Base-by-base conservation (phyloP, 2,797 vertebrate species). In the Poecile montanus region DNA sequence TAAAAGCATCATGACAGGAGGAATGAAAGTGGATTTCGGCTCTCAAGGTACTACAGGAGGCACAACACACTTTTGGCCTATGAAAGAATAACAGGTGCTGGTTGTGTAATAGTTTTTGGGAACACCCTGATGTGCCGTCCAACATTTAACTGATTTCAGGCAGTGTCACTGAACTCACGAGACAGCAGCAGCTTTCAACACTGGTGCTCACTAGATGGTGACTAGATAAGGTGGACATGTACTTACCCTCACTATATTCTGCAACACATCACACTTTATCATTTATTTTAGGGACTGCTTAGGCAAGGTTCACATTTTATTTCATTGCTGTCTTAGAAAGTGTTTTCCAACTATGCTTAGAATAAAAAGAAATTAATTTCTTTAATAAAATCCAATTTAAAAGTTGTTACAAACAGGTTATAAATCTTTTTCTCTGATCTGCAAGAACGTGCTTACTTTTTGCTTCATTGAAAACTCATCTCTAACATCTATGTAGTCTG, bases 281-380 rank as follows among this genome's bases (percentile, higher is more conserved):
- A 70, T 79, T 91, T 82, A 77, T 70, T 97, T 96, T 91, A 94
- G 81, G 45, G 51, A 92, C 82, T 90, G 77, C 73, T 92, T 94
- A 89, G 84, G 81, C 53, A 94, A 91, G 11, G 45, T 78, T 94
- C 87, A 74, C 38, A 76, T 96, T 91, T 96, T 94, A 84, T 95
- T 93, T 91, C 72, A 83, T 27, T 61, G 56, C 86, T 58, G 57
- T 96, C 57, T 70, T 56, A 67, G 14, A 32, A 58, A 38, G 68
- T 5, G 9, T 53, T 83, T 85, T 63, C 65, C 47, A 78, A 10
- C 38, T 71, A n/a, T 13, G 92, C n/a, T 79, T 68, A 85, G 56
- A 83, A 40, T 20, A 81, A 65, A 30, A 85, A 94, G 16, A 32
- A 74, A 50, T 50, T 34, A 10, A 22, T 70, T 45, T 63, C 13